Evolutionary conservation across 2,888 invertebrate species (phyloP).

Genomic region (Lottia gigantea): DNA sequence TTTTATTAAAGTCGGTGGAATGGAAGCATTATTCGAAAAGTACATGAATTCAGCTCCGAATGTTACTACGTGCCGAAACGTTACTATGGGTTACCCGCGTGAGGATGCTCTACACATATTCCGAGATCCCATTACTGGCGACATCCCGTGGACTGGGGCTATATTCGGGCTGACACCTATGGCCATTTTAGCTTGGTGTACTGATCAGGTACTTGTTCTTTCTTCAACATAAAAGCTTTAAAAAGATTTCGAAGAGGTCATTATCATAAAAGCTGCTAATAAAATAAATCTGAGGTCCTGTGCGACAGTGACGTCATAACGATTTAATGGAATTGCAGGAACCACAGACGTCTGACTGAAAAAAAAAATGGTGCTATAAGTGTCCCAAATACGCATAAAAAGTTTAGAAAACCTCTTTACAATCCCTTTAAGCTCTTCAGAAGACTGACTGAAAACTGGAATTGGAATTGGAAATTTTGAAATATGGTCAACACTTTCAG

Average conservation of each 20-base stretch:
- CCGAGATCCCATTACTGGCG: conserved; percentile 48
- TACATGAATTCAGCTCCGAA: conserved; percentile 67
- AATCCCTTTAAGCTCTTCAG: too few relatives aligned
- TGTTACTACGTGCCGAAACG: conserved; percentile 38
- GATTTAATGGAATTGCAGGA: background rate
- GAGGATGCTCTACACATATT: conserved; percentile 55
- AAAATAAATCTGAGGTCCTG: too few relatives aligned
- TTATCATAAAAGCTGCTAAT: too few relatives aligned
- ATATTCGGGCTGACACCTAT: conserved; percentile 58
- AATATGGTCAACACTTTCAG: conserved; percentile 46
- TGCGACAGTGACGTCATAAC: too few relatives aligned
- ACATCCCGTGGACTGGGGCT: conserved; percentile 63
- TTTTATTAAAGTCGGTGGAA: conserved; percentile 68
- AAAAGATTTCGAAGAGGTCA: too few relatives aligned
- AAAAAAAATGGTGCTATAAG: background rate
- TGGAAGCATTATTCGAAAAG: conserved; percentile 63
- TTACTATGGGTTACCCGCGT: conserved; percentile 47
- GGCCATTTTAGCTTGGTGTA: conserved; percentile 64
- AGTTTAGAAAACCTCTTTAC: too few relatives aligned
- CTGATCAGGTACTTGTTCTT: conserved; percentile 66
- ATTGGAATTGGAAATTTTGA: too few relatives aligned
- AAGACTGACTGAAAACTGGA: too few relatives aligned
- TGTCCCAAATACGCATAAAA: too few relatives aligned
- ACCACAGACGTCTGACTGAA: background rate
- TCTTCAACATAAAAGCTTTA: too few relatives aligned